A percentile compares a stretch with the other conserved stretches of the same genome.
phyloP scores from a whole-genome alignment of 2,113 vertebrate genomes.

The Xenopus borealis region DNA sequence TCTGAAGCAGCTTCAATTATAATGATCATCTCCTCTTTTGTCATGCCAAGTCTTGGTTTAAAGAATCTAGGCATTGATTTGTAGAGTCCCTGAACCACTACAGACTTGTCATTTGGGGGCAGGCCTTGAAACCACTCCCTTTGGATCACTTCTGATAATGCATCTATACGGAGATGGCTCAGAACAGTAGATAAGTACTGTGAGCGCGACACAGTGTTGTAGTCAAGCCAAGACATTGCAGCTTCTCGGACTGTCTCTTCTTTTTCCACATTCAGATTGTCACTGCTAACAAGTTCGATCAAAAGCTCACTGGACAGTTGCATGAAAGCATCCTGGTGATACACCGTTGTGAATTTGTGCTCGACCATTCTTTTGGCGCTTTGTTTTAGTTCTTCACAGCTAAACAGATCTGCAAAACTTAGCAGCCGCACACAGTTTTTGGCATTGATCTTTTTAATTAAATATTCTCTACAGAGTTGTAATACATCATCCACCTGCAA shows the following conservation, averaged over 20 bases:
- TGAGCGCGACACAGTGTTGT: slow-evolving; percentile 90
- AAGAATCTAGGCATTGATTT: slow-evolving; percentile 99
- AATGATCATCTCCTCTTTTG: slow-evolving; percentile 98
- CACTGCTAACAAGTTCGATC: slow-evolving; percentile 92
- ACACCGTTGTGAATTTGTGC: slow-evolving; percentile 94
- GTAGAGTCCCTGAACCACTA: slow-evolving; percentile 98
- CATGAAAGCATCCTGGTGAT: slow-evolving; percentile 92
- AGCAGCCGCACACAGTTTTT: slow-evolving; percentile 94
- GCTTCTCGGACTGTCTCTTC: slow-evolving; percentile 97
- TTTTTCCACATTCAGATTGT: slow-evolving; percentile 98
- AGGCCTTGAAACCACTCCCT: slow-evolving; percentile 97
- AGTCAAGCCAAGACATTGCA: slow-evolving; percentile 96
- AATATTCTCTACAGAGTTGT: slow-evolving; percentile 86
- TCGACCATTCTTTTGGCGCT: slow-evolving; percentile 97
- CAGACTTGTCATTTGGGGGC: slow-evolving; percentile 94
- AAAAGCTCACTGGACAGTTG: slow-evolving; percentile 95
- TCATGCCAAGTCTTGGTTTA: slow-evolving; percentile 96
- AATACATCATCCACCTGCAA: slow-evolving; percentile 93
- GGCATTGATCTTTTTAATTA: slow-evolving; percentile 97
- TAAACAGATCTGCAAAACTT: slow-evolving; percentile 95
- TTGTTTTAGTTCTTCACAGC: slow-evolving; percentile 93
- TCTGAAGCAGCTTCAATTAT: slow-evolving; percentile 92
- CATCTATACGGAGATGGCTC: slow-evolving; percentile 96
- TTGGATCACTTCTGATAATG: slow-evolving; percentile 95
- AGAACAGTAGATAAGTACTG: slow-evolving; percentile 96